Evolutionary conservation across 2,113 vertebrate species (phyloP), one percentile per base, ranked within the genome.

Genomic region (Octodon degus): DNA sequence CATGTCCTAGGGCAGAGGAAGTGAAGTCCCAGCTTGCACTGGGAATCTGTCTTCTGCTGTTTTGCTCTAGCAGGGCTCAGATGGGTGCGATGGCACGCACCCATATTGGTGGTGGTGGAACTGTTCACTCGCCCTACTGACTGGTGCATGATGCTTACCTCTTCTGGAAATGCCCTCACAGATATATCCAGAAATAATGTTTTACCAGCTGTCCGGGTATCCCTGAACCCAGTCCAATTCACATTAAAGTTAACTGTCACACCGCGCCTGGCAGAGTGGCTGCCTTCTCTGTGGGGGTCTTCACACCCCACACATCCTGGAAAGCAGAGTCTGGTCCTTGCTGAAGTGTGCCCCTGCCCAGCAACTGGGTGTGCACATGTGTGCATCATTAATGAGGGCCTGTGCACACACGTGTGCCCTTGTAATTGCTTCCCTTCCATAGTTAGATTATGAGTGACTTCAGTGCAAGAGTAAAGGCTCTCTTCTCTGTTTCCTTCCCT

Each of bases 271-370:
- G 50, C 30, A 34, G 62, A 47, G 40, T 0, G 8, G 58, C 58
- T 27, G 40, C 37, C 58, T 82, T 25, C 50, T 81, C 6, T 80
- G 50, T 50, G 43, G 76, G 0, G 10, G 53, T 83, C 62, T 79
- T 4, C 12, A 7, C 0, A 7, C n/a, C 7, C 16, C 6, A 11
- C 0, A 2, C 7, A 10, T 5, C 40, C 60, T 91, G 19, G 20
- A 82, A 90, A 63, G 32, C n/a, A 80, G 68, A n/a, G 40, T 34
- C 67, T 62, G 30, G 24, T 53, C 27, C 25, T 4, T 16, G 12
- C 68, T 80, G 67, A 8, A 12, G 22, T 10, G 20, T 50, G 58
- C 16, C 43, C 20, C 37, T 10, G 25, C 47, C 19, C 9, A 17
- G 34, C 7, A 55, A 24, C 25, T 60, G 67, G 89, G 17, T 13